These are phyloP conservation scores for Puntigrus tetrazona DNA, from an alignment of 2,113 vertebrate species.

Conservation along the genomic window DNA sequence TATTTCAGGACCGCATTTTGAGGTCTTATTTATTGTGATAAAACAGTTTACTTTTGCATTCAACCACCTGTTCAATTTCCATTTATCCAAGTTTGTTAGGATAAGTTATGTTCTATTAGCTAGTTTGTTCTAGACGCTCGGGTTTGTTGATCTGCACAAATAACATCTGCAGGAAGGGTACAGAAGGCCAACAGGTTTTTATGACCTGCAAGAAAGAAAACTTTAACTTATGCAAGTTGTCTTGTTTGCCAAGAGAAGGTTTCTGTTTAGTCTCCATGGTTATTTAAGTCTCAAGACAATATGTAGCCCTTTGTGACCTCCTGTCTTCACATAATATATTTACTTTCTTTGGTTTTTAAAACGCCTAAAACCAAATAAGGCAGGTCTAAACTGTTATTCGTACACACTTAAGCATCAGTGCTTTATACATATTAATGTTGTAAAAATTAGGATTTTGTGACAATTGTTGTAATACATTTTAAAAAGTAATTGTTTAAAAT, in stretches of 20 bases:
- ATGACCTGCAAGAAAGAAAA: neutral
- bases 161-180: neutral
- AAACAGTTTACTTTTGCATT: neutral
- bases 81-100: neutral
- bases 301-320: neutral
- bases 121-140: neutral
- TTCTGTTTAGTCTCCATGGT: neutral
- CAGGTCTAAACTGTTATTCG: neutral
- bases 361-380: neutral
- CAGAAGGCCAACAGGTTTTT: neutral
- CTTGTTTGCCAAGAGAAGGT: neutral
- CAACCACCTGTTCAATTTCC: neutral
- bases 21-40: neutral
- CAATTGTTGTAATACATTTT: neutral
- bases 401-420: too few species aligned
- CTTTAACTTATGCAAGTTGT: neutral
- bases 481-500: neutral
- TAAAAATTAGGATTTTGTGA: neutral
- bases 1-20: neutral
- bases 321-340: neutral
- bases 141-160: neutral
- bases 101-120: neutral
- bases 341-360: neutral
- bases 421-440: too few species aligned
- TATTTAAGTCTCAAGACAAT: neutral